Evolutionary conservation across 2,113 vertebrate species (phyloP).

Genomic region (Embiotoca jacksoni): DNA sequence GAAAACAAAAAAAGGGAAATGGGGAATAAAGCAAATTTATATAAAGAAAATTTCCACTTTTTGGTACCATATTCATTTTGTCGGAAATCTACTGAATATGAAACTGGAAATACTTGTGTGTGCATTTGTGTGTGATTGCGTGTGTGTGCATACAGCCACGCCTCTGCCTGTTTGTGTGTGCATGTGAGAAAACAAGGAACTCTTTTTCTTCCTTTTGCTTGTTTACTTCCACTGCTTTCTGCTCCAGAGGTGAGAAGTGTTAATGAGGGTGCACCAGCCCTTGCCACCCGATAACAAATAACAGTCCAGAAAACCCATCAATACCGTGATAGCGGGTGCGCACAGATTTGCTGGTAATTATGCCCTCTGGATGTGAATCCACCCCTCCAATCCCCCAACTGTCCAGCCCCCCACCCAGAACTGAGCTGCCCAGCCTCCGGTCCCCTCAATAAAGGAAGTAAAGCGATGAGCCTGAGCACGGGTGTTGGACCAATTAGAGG

Average conservation of each 20-base stretch:
- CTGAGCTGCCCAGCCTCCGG: slow-evolving; percentile 22
- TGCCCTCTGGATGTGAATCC: slow-evolving; percentile 65
- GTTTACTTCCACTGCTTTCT: slow-evolving; percentile 59
- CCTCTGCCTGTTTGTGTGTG: slow-evolving; percentile 7
- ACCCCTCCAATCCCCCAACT: slow-evolving; percentile 16
- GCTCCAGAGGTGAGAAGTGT: slow-evolving; percentile 74
- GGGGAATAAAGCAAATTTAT: too few species aligned
- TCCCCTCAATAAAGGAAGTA: slow-evolving; percentile 28
- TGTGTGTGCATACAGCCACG: neutral
- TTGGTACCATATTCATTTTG: too few species aligned
- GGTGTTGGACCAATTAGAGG: slow-evolving; percentile 74
- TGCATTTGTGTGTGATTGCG: neutral
- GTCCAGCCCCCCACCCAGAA: neutral
- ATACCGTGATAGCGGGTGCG: slow-evolving; percentile 26
- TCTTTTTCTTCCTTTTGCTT: slow-evolving; percentile 42
- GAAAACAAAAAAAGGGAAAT: too few species aligned
- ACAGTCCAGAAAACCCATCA: slow-evolving; percentile 56
- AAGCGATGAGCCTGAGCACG: slow-evolving; percentile 52
- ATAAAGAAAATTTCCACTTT: too few species aligned
- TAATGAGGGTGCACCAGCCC: slow-evolving; percentile 71
- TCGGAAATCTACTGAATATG: neutral
- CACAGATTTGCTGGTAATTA: slow-evolving; percentile 75
- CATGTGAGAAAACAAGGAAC: slow-evolving; percentile 35
- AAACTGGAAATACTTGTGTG: neutral
- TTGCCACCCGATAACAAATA: slow-evolving; percentile 66